These are phyloP conservation scores for Petrocephalus sullivani DNA, from an alignment of 2,797 vertebrate genomes.

Conservation along the genomic window DNA sequence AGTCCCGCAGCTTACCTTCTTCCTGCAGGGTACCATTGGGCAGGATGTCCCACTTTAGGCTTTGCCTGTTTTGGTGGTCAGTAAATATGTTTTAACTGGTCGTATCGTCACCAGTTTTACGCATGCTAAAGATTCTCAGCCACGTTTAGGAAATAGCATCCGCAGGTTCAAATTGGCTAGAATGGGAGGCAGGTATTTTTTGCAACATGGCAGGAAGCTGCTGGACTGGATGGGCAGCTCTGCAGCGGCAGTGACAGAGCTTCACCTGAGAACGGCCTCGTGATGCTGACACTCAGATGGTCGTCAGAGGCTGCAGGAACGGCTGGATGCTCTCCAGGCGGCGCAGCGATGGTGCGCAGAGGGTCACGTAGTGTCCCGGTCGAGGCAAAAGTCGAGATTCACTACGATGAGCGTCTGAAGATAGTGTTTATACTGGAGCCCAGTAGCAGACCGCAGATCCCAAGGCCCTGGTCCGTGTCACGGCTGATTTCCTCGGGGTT, in stretches of 20 bases:
- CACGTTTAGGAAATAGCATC: neutral
- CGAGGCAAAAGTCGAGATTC: neutral
- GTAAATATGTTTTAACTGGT: neutral
- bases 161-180: neutral
- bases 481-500: neutral
- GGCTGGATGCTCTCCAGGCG: neutral
- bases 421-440: neutral
- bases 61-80: neutral
- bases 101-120: neutral
- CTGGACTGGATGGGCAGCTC: neutral
- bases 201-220: neutral
- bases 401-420: neutral
- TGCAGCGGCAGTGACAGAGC: neutral
- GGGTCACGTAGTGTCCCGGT: neutral
- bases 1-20: neutral
- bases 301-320: neutral
- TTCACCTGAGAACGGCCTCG: neutral
- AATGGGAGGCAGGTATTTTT: neutral
- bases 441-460: neutral
- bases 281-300: neutral
- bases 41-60: neutral
- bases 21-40: neutral
- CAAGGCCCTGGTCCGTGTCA: neutral
- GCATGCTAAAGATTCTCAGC: neutral
- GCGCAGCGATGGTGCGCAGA: neutral